A percentile compares a stretch with the other conserved stretches of the same genome.
Evolutionary conservation across 2,888 invertebrate genomes (phyloP).

Genomic region (Nemotelus nigrinus): DNA sequence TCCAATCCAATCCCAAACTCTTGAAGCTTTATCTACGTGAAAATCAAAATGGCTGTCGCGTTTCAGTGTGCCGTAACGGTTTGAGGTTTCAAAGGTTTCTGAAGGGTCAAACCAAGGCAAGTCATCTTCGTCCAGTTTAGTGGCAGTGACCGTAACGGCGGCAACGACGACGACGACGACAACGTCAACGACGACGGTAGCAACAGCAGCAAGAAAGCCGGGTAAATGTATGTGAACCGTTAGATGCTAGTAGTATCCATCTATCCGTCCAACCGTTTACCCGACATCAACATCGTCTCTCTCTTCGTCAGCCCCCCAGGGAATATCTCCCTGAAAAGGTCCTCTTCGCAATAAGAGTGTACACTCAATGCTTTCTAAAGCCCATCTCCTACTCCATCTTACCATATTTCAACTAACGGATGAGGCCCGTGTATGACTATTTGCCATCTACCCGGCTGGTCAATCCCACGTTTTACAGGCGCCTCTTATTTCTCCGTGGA

Average conservation of each 20-base stretch:
- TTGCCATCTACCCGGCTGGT: constrained; percentile 19
- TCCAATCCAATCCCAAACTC: constrained; percentile 4
- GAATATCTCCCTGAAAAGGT: constrained; percentile 4
- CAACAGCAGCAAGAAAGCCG: constrained; percentile 12
- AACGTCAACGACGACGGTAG: background rate
- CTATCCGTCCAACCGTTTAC: constrained; percentile 22
- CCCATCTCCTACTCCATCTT: constrained; percentile 24
- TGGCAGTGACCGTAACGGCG: constrained; percentile 10
- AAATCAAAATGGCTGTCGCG: constrained; percentile 56
- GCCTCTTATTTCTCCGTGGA: constrained; percentile 38
- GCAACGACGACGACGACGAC: background rate
- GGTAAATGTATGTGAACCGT: background rate
- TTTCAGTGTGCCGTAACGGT: constrained; percentile 48
- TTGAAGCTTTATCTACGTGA: constrained; percentile 42
- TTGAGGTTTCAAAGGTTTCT: constrained; percentile 55
- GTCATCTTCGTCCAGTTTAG: constrained; percentile 51
- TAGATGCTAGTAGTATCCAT: constrained; percentile 8
- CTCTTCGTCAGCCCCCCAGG: background rate
- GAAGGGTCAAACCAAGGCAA: constrained; percentile 55
- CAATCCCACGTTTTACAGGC: constrained; percentile 34
- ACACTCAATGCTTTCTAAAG: constrained; percentile 38
- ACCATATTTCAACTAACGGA: constrained; percentile 23
- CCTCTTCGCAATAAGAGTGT: constrained; percentile 41
- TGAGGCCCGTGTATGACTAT: constrained; percentile 28
- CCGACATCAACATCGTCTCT: background rate